Conservation (phyloP, 2,888 invertebrate species). For the Heliconius erato region DNA sequence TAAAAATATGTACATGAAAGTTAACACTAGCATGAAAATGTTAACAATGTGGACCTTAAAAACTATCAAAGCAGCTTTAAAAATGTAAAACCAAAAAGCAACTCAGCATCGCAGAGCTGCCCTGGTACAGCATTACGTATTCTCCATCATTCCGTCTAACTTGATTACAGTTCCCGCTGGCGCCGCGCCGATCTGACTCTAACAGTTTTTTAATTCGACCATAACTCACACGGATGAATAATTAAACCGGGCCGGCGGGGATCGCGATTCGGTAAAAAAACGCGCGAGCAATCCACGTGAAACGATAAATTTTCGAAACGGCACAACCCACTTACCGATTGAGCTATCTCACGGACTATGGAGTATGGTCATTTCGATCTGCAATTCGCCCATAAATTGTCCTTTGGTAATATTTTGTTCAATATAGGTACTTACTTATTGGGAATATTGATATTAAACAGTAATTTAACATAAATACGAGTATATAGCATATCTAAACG, state of each 20-base stretch:
- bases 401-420: not conserved
- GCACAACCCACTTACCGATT: conserved; percentile 81
- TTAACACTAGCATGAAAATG: not conserved
- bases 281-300: conserved; percentile 65
- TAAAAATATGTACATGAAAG: not conserved
- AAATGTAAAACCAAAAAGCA: not conserved
- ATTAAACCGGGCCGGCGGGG: conserved; percentile 84
- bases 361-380: conserved; percentile 34
- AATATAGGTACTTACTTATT: not conserved
- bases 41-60: not conserved
- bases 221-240: conserved; percentile 86
- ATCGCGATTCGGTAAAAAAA: conserved; percentile 80
- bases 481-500: not conserved
- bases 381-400: not conserved
- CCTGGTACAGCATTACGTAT: conserved; percentile 71
- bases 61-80: not conserved
- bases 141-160: conserved; percentile 82
- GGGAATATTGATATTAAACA: not conserved
- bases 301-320: conserved; percentile 81
- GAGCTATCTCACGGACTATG: conserved; percentile 49
- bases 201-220: conserved; percentile 87
- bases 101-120: conserved; percentile 31
- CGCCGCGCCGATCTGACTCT: conserved; percentile 79
- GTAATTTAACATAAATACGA: not conserved
- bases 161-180: conserved; percentile 81